These are phyloP conservation scores for Epinephelus fuscoguttatus DNA, from an alignment of 2,113 vertebrate species.

Conservation along the genomic window DNA sequence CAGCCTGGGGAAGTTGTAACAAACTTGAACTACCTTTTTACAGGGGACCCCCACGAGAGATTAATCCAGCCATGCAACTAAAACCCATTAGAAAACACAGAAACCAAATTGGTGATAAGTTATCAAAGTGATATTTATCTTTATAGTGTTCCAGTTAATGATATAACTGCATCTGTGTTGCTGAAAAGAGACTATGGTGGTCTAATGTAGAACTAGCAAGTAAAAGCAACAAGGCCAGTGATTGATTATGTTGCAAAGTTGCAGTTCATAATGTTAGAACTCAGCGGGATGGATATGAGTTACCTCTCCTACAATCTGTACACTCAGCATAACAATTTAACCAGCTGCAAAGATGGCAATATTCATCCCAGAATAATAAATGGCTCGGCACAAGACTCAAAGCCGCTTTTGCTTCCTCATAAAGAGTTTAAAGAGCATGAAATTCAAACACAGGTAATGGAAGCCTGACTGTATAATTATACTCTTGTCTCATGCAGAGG, in stretches of 20 bases:
- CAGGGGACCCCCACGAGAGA: not conserved
- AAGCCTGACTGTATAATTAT: slow-evolving; percentile 59
- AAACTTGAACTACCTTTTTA: not conserved
- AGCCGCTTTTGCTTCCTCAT: slow-evolving; percentile 40
- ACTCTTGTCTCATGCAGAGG: slow-evolving; percentile 42
- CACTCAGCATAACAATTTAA: slow-evolving; percentile 61
- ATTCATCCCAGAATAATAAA: slow-evolving; percentile 53
- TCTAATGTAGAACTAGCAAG: slow-evolving; percentile 3
- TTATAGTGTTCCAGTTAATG: not conserved
- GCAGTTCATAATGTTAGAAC: slow-evolving; percentile 39
- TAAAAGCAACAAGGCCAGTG: slow-evolving; percentile 29
- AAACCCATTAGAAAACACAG: not conserved
- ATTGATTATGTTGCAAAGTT: slow-evolving; percentile 41
- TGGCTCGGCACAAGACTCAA: slow-evolving; percentile 27
- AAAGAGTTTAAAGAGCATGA: slow-evolving; percentile 69
- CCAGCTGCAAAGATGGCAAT: slow-evolving; percentile 30
- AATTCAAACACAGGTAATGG: slow-evolving; percentile 70
- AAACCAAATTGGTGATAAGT: not conserved
- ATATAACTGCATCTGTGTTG: not conserved
- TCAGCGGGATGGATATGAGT: slow-evolving; percentile 10
- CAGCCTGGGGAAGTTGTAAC: not conserved
- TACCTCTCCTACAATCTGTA: slow-evolving; percentile 31
- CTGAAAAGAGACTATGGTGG: not conserved
- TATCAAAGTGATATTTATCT: slow-evolving; percentile 11
- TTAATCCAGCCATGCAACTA: slow-evolving; percentile 10